Percentiles rank a stretch among this genome's conserved stretches.
phyloP scores from a whole-genome alignment of 1,140 invertebrate species.

The Hydropsyche tenuis region DNA sequence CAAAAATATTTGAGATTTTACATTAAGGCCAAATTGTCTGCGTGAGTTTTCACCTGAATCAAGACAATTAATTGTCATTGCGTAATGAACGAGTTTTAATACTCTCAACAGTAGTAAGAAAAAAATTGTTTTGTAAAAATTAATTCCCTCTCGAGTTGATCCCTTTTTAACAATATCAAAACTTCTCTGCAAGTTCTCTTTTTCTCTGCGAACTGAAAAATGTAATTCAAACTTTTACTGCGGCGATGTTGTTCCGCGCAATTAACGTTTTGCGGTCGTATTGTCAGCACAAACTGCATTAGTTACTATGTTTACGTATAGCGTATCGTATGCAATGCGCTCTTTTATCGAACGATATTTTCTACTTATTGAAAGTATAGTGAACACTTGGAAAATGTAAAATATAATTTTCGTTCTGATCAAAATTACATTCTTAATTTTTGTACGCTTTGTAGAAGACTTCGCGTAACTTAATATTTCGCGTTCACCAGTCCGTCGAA shows the following conservation, averaged over 20 bases:
- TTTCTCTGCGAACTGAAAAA: neutral
- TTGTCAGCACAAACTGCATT: conserved; percentile 12
- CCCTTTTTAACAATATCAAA: conserved; percentile 4
- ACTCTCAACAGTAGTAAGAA: no score
- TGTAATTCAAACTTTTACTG: conserved; percentile 11
- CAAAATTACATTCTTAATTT: no score
- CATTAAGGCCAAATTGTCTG: no score
- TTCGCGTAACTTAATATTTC: neutral
- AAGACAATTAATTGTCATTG: no score
- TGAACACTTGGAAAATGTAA: no score
- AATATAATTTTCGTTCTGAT: no score
- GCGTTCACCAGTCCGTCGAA: neutral
- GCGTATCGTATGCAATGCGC: neutral
- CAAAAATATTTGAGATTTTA: no score
- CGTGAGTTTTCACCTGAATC: no score
- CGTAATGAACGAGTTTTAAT: no score
- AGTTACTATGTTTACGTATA: neutral
- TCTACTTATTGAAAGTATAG: neutral
- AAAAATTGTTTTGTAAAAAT: neutral
- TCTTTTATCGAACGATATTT: neutral
- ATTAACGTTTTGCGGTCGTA: conserved; percentile 37
- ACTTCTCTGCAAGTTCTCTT: neutral
- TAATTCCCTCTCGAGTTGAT: neutral
- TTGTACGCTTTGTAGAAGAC: neutral
- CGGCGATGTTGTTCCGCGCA: conserved; percentile 37